Conservation (phyloP, 2,113 vertebrate genomes). For the Sinocyclocheilus grahami region DNA sequence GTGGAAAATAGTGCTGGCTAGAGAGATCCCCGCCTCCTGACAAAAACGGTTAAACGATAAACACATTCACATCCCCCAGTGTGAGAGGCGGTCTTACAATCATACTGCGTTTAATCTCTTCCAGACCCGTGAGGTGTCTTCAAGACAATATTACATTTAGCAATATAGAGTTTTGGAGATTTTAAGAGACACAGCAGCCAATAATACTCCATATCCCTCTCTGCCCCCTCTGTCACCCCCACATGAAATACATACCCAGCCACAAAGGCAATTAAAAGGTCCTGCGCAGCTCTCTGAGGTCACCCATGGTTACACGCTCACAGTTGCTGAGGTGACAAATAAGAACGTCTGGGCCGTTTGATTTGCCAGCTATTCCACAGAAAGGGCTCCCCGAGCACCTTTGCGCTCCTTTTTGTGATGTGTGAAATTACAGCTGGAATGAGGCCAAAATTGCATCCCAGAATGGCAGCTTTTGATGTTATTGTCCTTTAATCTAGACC, state of each 20-base stretch:
- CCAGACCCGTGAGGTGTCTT: constrained; percentile 17
- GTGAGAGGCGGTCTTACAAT: not conserved
- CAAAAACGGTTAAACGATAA: constrained; percentile 39
- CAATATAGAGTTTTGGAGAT: constrained; percentile 14
- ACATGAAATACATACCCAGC: constrained; percentile 39
- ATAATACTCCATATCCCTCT: constrained; percentile 18
- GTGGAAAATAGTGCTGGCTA: constrained; percentile 64
- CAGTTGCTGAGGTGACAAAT: constrained; percentile 56
- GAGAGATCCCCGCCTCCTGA: constrained; percentile 60
- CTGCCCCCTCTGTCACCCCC: constrained; percentile 45
- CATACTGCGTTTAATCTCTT: constrained; percentile 1
- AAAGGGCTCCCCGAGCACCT: constrained; percentile 15
- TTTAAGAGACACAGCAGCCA: not conserved
- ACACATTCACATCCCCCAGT: constrained; percentile 26
- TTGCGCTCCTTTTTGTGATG: constrained; percentile 29
- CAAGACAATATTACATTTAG: not conserved
- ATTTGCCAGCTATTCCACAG: constrained; percentile 38
- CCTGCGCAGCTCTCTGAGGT: constrained; percentile 45
- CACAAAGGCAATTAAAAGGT: constrained; percentile 59
- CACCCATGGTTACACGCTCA: constrained; percentile 54
- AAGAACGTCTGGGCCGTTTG: constrained; percentile 43
- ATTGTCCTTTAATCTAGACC: constrained; percentile 12
- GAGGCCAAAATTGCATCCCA: constrained; percentile 32
- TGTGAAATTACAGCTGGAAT: constrained; percentile 33
- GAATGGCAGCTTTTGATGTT: constrained; percentile 13